phyloP scores from a whole-genome alignment of 2,888 invertebrate species.

The Eutolmus rufibarbis region DNA sequence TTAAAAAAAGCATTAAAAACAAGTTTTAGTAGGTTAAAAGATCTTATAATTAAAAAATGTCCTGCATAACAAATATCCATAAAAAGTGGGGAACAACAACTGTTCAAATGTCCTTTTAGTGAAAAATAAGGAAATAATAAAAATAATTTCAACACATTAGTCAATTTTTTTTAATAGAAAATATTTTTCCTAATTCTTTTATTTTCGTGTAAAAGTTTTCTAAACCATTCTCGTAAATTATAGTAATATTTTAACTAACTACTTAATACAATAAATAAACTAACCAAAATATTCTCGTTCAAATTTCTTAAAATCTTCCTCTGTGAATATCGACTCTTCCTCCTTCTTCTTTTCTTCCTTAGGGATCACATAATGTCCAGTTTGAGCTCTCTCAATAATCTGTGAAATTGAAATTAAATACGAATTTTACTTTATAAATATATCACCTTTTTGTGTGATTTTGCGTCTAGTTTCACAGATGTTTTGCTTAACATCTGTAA shows the following conservation, averaged over 20 bases:
- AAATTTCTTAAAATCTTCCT: slow-evolving; percentile 73
- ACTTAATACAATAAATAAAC: not conserved
- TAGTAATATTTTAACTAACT: not conserved
- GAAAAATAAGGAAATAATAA: no score
- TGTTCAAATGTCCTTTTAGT: no score
- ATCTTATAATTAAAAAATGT: no score
- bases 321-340: slow-evolving; percentile 72
- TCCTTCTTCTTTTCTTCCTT: slow-evolving; percentile 59
- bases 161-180: no score
- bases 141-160: no score
- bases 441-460: slow-evolving; percentile 65
- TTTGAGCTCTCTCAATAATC: slow-evolving; percentile 63
- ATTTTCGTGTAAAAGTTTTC: not conserved
- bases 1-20: no score
- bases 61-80: no score
- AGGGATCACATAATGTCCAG: slow-evolving; percentile 63
- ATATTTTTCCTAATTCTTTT: not conserved
- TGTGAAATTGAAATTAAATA: not conserved
- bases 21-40: no score
- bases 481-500: slow-evolving; percentile 64
- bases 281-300: slow-evolving; percentile 68
- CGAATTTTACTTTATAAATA: not conserved
- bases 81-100: no score
- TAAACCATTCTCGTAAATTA: not conserved
- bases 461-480: slow-evolving; percentile 54